These are phyloP conservation scores for Hydra vulgaris DNA, from an alignment of 30 jellyfish, hydroid and myxozoan species.

Conservation along the genomic window DNA sequence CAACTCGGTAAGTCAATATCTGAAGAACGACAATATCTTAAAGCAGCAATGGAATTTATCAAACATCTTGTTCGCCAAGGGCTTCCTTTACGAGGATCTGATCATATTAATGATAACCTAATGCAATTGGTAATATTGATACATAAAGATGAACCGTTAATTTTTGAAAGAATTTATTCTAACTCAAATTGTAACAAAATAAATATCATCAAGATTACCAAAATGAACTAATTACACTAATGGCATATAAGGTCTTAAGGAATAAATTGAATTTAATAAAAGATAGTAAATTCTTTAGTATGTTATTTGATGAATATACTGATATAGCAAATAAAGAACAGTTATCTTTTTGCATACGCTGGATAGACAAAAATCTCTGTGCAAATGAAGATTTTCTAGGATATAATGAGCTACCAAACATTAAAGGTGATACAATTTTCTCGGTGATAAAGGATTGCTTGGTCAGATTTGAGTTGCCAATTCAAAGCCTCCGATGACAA, in stretches of 20 bases:
- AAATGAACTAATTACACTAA: no score
- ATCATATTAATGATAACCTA: no score
- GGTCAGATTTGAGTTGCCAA: no score
- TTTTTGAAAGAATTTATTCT: conserved; percentile 5
- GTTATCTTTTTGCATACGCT: conserved; percentile 25
- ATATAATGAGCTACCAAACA: conserved; percentile 17
- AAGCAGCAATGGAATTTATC: no score
- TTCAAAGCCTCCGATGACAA: no score
- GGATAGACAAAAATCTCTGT: conserved; percentile 21
- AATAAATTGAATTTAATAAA: no score
- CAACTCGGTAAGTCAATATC: conserved; percentile 6
- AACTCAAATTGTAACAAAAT: conserved; percentile 2
- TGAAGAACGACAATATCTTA: conserved; percentile 15
- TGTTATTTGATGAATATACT: conserved; percentile 19
- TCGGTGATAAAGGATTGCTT: conserved; percentile 21
- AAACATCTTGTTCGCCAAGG: no score
- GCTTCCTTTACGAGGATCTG: no score
- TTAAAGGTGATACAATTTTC: conserved; percentile 7
- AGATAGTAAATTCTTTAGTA: conserved; percentile 3
- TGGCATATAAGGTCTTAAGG: no score
- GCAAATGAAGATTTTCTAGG: no score
- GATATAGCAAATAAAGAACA: conserved; percentile 34
- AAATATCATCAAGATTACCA: no score
- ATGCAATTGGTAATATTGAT: background rate
- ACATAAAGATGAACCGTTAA: background rate